Conservation (phyloP, 2,113 vertebrate species). For the Columbina picui region DNA sequence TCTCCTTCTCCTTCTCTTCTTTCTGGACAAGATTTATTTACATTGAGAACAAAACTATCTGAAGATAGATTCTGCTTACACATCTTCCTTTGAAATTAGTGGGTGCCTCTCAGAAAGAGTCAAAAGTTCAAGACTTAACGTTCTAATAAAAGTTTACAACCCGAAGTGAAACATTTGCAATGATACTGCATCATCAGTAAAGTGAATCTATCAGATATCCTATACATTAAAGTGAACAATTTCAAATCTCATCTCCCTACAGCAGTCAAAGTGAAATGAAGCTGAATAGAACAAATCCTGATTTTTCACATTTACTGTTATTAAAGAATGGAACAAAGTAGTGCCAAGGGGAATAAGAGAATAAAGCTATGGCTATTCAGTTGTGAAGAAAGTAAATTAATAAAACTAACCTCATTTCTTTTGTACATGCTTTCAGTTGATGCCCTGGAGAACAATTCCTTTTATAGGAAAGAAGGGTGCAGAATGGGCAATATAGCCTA, state of each 20-base stretch:
- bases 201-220: constrained; percentile 60
- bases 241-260: constrained; percentile 74
- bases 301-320: constrained; percentile 79
- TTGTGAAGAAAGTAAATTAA: constrained; percentile 83
- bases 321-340: constrained; percentile 78
- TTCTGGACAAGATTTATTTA: background rate
- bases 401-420: constrained; percentile 79
- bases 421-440: constrained; percentile 66
- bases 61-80: background rate
- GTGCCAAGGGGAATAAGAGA: constrained; percentile 73
- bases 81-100: constrained; percentile 34
- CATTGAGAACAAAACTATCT: background rate
- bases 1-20: background rate
- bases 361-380: constrained; percentile 74
- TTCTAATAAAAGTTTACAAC: constrained; percentile 42
- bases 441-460: constrained; percentile 67
- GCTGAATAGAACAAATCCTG: constrained; percentile 78
- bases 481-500: background rate
- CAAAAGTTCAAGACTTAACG: constrained; percentile 58
- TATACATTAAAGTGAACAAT: constrained; percentile 60
- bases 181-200: constrained; percentile 65
- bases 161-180: constrained; percentile 55
- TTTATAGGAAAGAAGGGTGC: constrained; percentile 29
- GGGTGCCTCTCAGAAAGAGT: constrained; percentile 5
- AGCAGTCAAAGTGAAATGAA: constrained; percentile 76